phyloP scores from a whole-genome alignment of 2,797 vertebrate species.

The Taeniopygia guttata region DNA sequence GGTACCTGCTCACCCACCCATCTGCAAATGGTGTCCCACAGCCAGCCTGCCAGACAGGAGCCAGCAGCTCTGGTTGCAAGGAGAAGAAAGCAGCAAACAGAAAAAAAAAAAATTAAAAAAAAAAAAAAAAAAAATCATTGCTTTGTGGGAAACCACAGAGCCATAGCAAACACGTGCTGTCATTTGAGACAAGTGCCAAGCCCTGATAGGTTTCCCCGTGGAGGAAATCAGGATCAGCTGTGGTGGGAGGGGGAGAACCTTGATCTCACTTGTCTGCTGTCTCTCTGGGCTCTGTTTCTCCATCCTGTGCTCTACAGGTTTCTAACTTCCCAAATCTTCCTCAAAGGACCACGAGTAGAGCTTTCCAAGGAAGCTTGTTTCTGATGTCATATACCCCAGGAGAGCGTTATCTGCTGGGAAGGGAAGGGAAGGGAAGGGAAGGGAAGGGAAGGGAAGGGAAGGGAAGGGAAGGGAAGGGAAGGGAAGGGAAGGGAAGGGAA shows the following conservation, averaged over 20 bases:
- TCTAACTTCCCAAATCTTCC: neutral
- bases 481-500: no score
- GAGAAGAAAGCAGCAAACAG: neutral
- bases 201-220: neutral
- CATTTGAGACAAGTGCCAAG: neutral
- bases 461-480: no score
- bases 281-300: neutral
- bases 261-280: neutral
- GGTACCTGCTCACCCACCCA: neutral
- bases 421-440: neutral
- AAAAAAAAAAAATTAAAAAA: neutral
- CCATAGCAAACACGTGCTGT: neutral
- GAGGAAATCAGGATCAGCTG: neutral
- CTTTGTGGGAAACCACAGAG: neutral
- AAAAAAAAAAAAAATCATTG: neutral
- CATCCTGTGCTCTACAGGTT: neutral
- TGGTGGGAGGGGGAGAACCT: neutral
- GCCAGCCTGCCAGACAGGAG: neutral
- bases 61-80: neutral
- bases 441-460: neutral
- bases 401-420: neutral
- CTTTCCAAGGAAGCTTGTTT: neutral
- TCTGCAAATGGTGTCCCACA: neutral
- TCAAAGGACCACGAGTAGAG: neutral
- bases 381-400: neutral